A percentile compares a stretch with the other conserved stretches of the same genome.
phyloP scores from a whole-genome alignment of 2,113 vertebrate genomes.

The Podarcis cretensis region DNA sequence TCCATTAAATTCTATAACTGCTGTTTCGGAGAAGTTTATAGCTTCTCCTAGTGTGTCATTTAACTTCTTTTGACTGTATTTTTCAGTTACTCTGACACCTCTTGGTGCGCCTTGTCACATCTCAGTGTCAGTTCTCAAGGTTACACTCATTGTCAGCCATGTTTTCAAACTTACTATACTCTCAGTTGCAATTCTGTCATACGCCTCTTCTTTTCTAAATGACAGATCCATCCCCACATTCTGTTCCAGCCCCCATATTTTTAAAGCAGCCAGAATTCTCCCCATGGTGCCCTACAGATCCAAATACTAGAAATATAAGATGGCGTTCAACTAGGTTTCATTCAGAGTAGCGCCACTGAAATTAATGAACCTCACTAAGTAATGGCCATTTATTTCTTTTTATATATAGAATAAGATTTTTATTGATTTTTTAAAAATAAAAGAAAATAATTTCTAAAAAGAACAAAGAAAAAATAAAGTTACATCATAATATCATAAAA shows the following conservation, averaged over 20 bases:
- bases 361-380: too few species aligned
- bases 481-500: too few species aligned
- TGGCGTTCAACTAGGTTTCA: too few species aligned
- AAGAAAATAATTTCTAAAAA: too few species aligned
- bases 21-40: constrained; percentile 44
- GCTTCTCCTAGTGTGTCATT: constrained; percentile 39
- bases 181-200: constrained; percentile 29
- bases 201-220: constrained; percentile 41
- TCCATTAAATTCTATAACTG: constrained; percentile 46
- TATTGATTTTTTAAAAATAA: too few species aligned
- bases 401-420: too few species aligned
- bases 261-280: not conserved
- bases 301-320: not conserved
- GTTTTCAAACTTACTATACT: constrained; percentile 45
- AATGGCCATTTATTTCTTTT: too few species aligned
- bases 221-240: not conserved
- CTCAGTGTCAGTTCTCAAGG: constrained; percentile 44
- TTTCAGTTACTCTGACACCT: constrained; percentile 46
- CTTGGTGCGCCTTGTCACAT: constrained; percentile 43
- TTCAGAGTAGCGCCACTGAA: too few species aligned
- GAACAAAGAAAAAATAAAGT: too few species aligned
- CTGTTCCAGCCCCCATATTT: not conserved
- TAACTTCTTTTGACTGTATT: constrained; percentile 48
- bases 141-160: constrained; percentile 49
- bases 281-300: not conserved